phyloP scores from a whole-genome alignment of 2,888 invertebrate genomes.

The Noctua fimbriata region DNA sequence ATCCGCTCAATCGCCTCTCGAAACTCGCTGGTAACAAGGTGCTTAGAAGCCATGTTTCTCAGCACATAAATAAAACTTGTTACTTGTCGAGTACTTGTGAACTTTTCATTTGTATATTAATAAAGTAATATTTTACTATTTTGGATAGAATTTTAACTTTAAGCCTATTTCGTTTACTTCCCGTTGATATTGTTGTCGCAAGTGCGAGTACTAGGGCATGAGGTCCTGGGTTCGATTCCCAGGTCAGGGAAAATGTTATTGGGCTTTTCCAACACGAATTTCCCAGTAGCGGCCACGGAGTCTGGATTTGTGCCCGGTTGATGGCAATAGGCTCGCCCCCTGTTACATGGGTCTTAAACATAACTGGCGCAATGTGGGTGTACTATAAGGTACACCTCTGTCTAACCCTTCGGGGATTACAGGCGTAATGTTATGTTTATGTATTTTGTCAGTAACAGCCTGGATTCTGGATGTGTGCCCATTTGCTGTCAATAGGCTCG shows the following conservation, averaged over 20 bases:
- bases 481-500: too few relatives aligned
- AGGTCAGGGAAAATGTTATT: not conserved
- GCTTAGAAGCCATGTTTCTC: not conserved
- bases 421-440: not conserved
- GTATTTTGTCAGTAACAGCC: too few relatives aligned
- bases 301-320: too few relatives aligned
- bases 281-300: not conserved
- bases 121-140: not conserved
- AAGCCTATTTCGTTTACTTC: not conserved
- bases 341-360: too few relatives aligned
- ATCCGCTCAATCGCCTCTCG: slow-evolving; percentile 18
- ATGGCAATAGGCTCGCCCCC: too few relatives aligned
- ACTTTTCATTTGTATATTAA: not conserved
- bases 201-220: not conserved
- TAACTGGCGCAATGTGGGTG: too few relatives aligned
- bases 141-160: not conserved
- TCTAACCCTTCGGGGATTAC: not conserved
- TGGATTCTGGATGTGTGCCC: too few relatives aligned
- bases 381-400: too few relatives aligned
- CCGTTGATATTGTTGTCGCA: not conserved
- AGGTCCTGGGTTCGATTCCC: not conserved
- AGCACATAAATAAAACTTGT: not conserved
- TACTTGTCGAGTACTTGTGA: not conserved
- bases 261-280: not conserved
- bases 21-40: slow-evolving; percentile 29